A percentile compares a stretch with the other conserved stretches of the same genome.
Evolutionary conservation across 2,797 vertebrate genomes (phyloP).

Genomic region (Manis crassicaudata): DNA sequence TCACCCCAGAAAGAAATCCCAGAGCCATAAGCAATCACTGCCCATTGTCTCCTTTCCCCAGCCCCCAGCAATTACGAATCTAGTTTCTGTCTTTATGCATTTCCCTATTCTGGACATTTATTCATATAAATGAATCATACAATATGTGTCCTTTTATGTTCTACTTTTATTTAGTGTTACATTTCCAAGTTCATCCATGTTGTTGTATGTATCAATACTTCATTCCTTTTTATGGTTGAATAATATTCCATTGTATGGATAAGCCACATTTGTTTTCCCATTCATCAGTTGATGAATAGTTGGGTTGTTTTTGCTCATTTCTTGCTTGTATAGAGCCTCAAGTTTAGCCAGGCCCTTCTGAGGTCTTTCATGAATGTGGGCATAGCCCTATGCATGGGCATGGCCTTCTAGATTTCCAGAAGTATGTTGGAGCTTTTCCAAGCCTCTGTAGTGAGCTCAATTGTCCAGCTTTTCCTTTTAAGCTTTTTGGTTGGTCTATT

Average conservation of each 20-base stretch:
- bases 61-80: neutral
- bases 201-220: neutral
- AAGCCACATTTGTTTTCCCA: neutral
- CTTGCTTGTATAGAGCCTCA: neutral
- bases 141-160: neutral
- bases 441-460: neutral
- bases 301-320: neutral
- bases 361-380: neutral
- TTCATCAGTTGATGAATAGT: neutral
- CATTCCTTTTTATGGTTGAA: neutral
- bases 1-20: neutral
- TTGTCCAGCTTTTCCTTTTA: neutral
- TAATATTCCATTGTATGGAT: neutral
- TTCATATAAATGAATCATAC: neutral
- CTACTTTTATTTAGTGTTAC: neutral
- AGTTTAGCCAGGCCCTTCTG: neutral
- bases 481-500: neutral
- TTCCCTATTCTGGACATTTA: neutral
- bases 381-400: neutral
- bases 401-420: neutral
- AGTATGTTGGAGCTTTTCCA: neutral
- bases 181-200: neutral
- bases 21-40: no score
- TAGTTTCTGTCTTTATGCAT: neutral
- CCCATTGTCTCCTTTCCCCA: neutral